Percentiles rank a stretch among this genome's conserved stretches.
phyloP scores from a whole-genome alignment of 2,888 invertebrate genomes.

The Quadriops clusia region DNA sequence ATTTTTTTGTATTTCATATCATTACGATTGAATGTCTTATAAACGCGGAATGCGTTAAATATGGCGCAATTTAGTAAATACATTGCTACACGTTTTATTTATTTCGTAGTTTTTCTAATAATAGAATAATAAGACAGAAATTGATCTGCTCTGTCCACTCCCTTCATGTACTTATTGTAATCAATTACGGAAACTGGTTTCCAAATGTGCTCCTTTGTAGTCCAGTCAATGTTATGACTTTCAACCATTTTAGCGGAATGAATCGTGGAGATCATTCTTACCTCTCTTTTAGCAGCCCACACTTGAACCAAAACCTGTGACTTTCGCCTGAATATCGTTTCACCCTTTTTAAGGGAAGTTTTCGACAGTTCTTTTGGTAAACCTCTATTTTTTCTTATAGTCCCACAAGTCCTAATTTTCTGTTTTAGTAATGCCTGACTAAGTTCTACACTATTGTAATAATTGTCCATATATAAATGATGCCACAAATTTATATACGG shows the following conservation, averaged over 20 bases:
- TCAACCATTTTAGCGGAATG: background rate
- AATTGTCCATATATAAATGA: no score
- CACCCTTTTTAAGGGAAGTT: background rate
- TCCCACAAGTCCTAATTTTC: constrained; percentile 1
- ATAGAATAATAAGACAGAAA: background rate
- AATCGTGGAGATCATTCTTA: constrained; percentile 1
- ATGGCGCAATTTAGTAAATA: constrained; percentile 1
- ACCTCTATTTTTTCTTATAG: background rate
- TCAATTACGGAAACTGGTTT: background rate
- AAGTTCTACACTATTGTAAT: no score
- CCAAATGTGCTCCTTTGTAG: background rate
- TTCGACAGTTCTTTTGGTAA: background rate
- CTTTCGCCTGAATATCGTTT: background rate
- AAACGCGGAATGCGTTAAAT: constrained; percentile 1
- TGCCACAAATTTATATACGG: no score
- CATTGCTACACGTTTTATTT: background rate
- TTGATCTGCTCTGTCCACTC: constrained; percentile 1
- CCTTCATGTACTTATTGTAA: constrained; percentile 2
- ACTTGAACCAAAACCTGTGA: background rate
- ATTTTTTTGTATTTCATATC: no score
- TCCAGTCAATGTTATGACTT: background rate
- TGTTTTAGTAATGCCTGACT: no score
- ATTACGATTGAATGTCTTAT: no score
- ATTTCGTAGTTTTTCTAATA: background rate
- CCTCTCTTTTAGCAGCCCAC: background rate